Evolutionary conservation across 2,797 vertebrate species (phyloP).

Genomic region (Tokudaia muenninki): DNA sequence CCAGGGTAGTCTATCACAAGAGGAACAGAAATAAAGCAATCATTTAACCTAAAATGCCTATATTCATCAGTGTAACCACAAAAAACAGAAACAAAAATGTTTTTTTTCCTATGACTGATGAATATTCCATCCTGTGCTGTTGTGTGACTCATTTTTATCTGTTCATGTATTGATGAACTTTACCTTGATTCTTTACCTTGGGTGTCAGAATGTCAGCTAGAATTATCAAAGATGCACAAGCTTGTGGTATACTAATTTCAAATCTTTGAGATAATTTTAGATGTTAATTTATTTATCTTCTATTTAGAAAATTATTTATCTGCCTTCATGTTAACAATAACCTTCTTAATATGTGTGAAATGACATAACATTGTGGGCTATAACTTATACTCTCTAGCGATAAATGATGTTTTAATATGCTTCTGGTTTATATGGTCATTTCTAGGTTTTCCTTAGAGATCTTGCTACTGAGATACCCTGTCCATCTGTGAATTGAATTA

Average conservation of each 20-base stretch:
- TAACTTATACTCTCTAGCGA: neutral
- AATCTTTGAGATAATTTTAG: neutral
- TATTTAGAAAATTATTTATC: neutral
- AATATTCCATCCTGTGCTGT: neutral
- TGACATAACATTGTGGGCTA: neutral
- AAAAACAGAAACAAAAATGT: neutral
- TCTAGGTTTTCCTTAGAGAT: neutral
- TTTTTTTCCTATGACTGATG: neutral
- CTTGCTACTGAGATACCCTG: neutral
- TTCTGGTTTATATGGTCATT: too few relatives aligned
- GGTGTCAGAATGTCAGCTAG: neutral
- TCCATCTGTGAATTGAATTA: neutral
- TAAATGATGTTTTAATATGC: too few relatives aligned
- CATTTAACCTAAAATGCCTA: neutral
- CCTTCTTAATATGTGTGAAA: neutral
- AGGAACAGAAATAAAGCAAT: neutral
- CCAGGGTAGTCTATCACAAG: neutral
- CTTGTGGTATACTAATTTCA: neutral
- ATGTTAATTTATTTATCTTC: neutral
- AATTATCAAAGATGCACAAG: neutral
- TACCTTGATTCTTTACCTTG: neutral
- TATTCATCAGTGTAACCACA: neutral
- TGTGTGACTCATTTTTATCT: neutral
- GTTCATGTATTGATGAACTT: neutral
- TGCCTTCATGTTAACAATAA: neutral